A percentile compares a stretch with the other conserved stretches of the same genome.
These are phyloP conservation scores for Caenorhabditis wallacei DNA, from an alignment of 2,888 invertebrate genomes.

Conservation along the genomic window DNA sequence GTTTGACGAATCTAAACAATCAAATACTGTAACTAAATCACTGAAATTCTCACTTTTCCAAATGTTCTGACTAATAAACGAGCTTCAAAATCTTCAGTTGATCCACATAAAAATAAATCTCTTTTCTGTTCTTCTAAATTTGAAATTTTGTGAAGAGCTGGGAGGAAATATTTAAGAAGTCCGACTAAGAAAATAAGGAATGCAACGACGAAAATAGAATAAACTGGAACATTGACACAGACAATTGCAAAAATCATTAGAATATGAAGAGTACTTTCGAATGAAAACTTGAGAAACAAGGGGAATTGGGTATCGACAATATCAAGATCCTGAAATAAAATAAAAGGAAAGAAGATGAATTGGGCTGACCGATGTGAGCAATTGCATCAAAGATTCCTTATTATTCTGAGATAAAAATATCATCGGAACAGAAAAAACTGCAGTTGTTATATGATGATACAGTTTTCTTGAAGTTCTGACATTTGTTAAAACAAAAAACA, in stretches of 20 bases:
- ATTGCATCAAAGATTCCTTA: constrained; percentile 83
- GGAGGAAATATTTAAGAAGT: constrained; percentile 92
- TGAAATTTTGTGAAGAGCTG: constrained; percentile 90
- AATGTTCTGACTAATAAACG: constrained; percentile 52
- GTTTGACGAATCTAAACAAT: constrained; percentile 38
- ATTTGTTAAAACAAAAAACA: constrained; percentile 64
- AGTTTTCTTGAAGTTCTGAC: constrained; percentile 70
- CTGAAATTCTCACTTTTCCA: constrained; percentile 22
- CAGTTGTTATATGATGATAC: constrained; percentile 78
- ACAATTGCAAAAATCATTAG: constrained; percentile 68
- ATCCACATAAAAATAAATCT: constrained; percentile 53
- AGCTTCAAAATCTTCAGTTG: constrained; percentile 61
- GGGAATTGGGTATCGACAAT: constrained; percentile 73
- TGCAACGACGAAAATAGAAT: constrained; percentile 70
- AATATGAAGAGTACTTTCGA: constrained; percentile 69
- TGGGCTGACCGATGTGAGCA: constrained; percentile 69
- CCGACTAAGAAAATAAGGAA: constrained; percentile 71
- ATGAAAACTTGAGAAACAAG: constrained; percentile 66
- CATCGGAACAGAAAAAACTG: constrained; percentile 80
- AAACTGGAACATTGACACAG: constrained; percentile 60
- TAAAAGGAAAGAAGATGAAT: not conserved
- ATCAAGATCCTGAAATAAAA: constrained; percentile 73
- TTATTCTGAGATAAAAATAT: constrained; percentile 83
- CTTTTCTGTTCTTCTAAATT: constrained; percentile 67
- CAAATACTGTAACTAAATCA: too few species aligned